Conservation (phyloP, 2,113 vertebrate species). For the Hyperopisus bebe region DNA sequence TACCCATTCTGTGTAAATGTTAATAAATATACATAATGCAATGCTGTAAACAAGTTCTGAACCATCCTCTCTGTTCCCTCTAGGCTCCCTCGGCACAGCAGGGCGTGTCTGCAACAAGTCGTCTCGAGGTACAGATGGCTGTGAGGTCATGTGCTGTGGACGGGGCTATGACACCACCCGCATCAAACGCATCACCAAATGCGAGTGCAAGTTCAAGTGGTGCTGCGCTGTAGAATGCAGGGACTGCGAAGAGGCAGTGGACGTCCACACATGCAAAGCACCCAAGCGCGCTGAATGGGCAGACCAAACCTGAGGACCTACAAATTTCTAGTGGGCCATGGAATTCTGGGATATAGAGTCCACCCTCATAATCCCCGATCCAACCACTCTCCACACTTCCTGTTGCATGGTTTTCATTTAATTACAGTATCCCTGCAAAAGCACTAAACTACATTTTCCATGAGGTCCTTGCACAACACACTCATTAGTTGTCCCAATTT, state of each 20-base stretch:
- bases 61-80: conserved; percentile 12
- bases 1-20: not conserved
- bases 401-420: conserved; percentile 16
- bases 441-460: conserved; percentile 16
- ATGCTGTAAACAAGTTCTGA: not conserved
- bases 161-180: conserved; percentile 78
- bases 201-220: conserved; percentile 94
- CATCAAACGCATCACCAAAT: conserved; percentile 80
- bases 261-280: conserved; percentile 93
- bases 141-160: conserved; percentile 98
- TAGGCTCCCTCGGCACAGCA: conserved; percentile 90
- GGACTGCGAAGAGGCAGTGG: conserved; percentile 88
- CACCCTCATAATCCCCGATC: conserved; percentile 1
- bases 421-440: conserved; percentile 8
- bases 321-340: conserved; percentile 55
- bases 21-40: not conserved
- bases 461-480: conserved; percentile 5
- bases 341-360: conserved; percentile 31
- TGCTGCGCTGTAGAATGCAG: conserved; percentile 91
- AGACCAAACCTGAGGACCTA: conserved; percentile 74
- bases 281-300: conserved; percentile 86
- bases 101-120: conserved; percentile 87
- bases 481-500: not conserved
- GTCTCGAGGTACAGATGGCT: conserved; percentile 84
- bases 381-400: not conserved